A percentile compares a stretch with the other conserved stretches of the same genome.
Evolutionary conservation across 2,888 invertebrate genomes (phyloP).

Genomic region (Rosalia funebris): DNA sequence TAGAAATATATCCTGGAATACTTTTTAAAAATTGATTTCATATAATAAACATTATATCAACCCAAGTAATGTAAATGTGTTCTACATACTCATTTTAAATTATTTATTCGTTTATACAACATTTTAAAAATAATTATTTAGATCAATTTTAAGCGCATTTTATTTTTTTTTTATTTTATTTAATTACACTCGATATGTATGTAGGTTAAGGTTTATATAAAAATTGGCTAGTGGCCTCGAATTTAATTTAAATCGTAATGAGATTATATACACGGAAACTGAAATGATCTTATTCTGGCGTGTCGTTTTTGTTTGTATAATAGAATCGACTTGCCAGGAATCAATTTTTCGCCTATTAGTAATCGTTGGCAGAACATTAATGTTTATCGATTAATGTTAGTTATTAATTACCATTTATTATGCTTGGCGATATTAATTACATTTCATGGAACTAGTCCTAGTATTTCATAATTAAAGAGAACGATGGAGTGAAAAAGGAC

Average conservation of each 20-base stretch:
- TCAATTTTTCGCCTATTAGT: no score
- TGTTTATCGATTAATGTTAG: no score
- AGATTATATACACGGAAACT: neutral
- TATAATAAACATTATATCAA: neutral
- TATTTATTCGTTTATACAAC: neutral
- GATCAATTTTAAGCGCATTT: neutral
- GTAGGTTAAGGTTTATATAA: slow-evolving; percentile 6
- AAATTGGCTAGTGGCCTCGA: slow-evolving; percentile 6
- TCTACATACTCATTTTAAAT: neutral
- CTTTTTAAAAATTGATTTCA: neutral
- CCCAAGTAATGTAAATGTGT: no score
- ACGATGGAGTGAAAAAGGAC: no score
- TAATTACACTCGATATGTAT: neutral
- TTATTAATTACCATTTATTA: no score
- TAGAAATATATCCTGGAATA: no score
- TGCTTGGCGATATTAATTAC: no score
- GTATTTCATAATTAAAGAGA: no score
- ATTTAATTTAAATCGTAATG: slow-evolving; percentile 9
- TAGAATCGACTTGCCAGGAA: no score
- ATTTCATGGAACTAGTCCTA: no score
- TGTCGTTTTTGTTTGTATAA: no score
- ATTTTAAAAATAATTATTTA: slow-evolving; percentile 2
- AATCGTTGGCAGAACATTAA: no score
- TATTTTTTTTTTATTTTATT: neutral
- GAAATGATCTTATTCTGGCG: neutral